These are phyloP conservation scores for Amia ocellicauda DNA, from an alignment of 2,113 vertebrate genomes.

Conservation along the genomic window DNA sequence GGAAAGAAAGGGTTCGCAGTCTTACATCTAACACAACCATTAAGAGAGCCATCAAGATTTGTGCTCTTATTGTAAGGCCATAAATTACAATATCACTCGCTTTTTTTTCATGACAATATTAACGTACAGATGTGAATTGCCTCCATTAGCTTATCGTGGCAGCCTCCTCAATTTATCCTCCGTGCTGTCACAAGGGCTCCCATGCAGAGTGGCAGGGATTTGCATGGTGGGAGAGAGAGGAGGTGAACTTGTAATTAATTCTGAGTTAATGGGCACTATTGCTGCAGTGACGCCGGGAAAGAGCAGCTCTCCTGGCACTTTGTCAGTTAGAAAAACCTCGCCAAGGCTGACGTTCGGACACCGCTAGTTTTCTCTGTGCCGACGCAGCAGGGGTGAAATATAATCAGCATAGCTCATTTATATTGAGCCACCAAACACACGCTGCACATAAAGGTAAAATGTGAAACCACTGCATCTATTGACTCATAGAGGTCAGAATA, in stretches of 20 bases:
- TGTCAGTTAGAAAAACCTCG: constrained; percentile 13
- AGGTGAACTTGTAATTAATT: constrained; percentile 33
- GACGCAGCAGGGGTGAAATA: no score
- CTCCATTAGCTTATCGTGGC: background rate
- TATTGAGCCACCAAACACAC: no score
- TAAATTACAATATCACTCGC: background rate
- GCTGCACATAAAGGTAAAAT: no score
- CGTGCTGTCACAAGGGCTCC: background rate
- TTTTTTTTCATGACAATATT: background rate
- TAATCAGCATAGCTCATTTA: no score
- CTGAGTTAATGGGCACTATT: constrained; percentile 33
- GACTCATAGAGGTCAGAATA: no score
- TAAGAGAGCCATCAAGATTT: constrained; percentile 2
- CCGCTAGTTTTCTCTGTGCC: no score
- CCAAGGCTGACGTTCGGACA: background rate
- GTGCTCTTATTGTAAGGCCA: background rate
- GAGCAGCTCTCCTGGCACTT: constrained; percentile 19
- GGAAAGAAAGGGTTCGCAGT: no score
- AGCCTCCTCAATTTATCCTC: background rate
- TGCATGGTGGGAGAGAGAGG: constrained; percentile 4
- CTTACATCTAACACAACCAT: background rate
- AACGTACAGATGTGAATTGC: background rate
- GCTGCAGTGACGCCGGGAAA: constrained; percentile 30
- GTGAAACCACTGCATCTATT: no score
- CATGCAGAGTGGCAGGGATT: constrained; percentile 1